Conservation (phyloP, 1,140 invertebrate species). For the Notospermus geniculatus region DNA sequence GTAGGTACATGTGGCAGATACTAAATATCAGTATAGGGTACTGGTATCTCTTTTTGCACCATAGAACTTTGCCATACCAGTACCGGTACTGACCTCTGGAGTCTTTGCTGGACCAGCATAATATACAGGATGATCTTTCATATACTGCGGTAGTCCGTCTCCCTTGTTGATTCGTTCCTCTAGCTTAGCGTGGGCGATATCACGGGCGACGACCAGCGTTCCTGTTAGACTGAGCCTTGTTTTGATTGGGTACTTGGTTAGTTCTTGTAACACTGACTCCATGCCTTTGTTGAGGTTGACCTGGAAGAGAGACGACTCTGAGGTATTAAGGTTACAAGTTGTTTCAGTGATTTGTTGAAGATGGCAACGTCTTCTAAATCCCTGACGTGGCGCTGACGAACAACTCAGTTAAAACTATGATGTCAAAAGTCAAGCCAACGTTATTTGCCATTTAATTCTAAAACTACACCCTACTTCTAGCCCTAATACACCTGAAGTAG, state of each 20-base stretch:
- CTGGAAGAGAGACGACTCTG: constrained; percentile 23
- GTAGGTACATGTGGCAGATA: too few species aligned
- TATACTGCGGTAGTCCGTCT: constrained; percentile 52
- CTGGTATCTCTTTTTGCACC: too few species aligned
- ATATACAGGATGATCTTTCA: constrained; percentile 56
- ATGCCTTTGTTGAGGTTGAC: constrained; percentile 53
- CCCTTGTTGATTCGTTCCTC: constrained; percentile 51
- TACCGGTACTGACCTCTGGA: constrained; percentile 42
- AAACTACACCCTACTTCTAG: too few species aligned
- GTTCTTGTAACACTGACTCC: constrained; percentile 39
- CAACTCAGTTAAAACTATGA: too few species aligned
- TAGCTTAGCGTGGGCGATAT: constrained; percentile 57
- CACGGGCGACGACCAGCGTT: constrained; percentile 54
- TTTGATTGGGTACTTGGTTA: constrained; percentile 49
- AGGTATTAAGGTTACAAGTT: not conserved
- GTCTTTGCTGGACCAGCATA: constrained; percentile 58
- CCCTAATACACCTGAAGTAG: too few species aligned
- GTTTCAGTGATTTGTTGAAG: too few species aligned
- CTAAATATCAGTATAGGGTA: too few species aligned
- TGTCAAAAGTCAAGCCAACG: too few species aligned
- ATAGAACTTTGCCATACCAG: too few species aligned
- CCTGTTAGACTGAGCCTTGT: constrained; percentile 52
- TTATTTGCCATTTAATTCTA: too few species aligned
- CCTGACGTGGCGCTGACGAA: too few species aligned
- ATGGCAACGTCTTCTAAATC: too few species aligned